Evolutionary conservation across 2,888 invertebrate species (phyloP).

Genomic region (Keiferia lycopersicella): DNA sequence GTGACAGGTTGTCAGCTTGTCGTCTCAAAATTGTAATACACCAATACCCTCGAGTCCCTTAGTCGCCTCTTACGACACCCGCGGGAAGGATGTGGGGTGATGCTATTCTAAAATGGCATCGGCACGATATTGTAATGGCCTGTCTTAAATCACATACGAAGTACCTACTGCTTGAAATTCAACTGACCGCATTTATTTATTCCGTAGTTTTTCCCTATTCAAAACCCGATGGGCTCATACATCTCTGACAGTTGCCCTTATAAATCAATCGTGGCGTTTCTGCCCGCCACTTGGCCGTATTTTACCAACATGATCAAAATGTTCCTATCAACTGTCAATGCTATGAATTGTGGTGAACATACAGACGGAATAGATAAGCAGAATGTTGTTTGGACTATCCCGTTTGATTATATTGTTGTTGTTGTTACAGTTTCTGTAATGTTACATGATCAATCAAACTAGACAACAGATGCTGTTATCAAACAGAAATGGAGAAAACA

Average conservation of each 20-base stretch:
- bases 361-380: slow-evolving; percentile 7
- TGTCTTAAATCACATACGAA: too few species aligned
- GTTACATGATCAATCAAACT: not conserved
- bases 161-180: too few species aligned
- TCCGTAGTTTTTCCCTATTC: not conserved
- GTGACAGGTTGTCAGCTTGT: too few species aligned
- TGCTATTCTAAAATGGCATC: too few species aligned
- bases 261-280: slow-evolving; percentile 8
- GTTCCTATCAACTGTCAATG: slow-evolving; percentile 1
- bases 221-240: not conserved
- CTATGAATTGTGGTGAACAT: not conserved
- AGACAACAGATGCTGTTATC: not conserved
- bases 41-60: too few species aligned
- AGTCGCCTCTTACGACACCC: too few species aligned
- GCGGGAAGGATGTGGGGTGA: too few species aligned
- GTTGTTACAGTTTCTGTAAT: not conserved
- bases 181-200: not conserved
- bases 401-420: not conserved
- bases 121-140: too few species aligned
- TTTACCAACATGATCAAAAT: slow-evolving; percentile 5
- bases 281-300: too few species aligned
- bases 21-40: too few species aligned
- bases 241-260: slow-evolving; percentile 12
- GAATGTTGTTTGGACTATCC: not conserved
- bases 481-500: too few species aligned